These are phyloP conservation scores for Macroglossus sobrinus DNA, from an alignment of 2,113 vertebrate species.

Conservation along the genomic window DNA sequence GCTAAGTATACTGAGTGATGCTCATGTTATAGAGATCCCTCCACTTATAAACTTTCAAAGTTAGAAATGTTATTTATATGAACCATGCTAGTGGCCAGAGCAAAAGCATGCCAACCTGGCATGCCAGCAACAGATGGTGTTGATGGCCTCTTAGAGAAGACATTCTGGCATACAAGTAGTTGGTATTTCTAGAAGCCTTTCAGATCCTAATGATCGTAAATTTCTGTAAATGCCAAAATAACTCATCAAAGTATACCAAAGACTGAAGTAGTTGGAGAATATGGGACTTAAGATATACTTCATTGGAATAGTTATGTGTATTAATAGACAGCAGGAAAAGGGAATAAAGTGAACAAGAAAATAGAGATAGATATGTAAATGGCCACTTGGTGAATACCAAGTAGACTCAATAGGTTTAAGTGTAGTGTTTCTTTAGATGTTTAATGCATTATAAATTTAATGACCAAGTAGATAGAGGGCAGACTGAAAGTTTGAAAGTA, in stretches of 20 bases:
- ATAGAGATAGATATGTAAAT: not conserved
- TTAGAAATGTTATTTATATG: not conserved
- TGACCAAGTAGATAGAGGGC: not conserved
- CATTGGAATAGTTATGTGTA: not conserved
- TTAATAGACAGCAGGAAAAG: not conserved
- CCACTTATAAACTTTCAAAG: not conserved
- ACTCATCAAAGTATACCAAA: not conserved
- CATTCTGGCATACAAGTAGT: not conserved
- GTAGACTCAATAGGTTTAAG: not conserved
- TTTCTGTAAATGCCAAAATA: not conserved
- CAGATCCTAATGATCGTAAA: not conserved
- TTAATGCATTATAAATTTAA: not conserved
- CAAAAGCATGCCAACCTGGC: not conserved
- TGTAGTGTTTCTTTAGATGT: not conserved
- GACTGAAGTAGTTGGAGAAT: not conserved
- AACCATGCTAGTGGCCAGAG: not conserved
- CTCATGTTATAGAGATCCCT: not conserved
- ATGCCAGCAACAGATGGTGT: not conserved
- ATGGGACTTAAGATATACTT: not conserved
- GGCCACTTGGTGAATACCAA: not conserved
- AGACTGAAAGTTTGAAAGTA: not conserved
- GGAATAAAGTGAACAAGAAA: not conserved
- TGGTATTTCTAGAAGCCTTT: not conserved
- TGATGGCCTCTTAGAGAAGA: not conserved
- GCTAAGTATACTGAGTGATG: not conserved